Percentiles rank a stretch among this genome's conserved stretches.
Evolutionary conservation across 2,888 invertebrate genomes (phyloP).

Genomic region (Erpobdella octoculata): DNA sequence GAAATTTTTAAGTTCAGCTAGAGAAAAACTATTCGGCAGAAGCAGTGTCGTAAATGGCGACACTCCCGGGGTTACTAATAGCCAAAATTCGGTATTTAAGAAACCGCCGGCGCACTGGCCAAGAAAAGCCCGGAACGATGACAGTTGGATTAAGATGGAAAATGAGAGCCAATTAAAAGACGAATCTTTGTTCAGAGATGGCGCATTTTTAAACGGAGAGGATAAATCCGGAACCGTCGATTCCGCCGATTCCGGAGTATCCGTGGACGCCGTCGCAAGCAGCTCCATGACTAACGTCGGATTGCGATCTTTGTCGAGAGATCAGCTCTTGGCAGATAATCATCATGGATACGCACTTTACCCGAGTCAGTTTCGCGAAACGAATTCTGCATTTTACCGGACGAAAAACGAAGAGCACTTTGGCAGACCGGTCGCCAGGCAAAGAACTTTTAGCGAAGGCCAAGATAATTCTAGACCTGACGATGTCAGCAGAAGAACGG

Average conservation of each 20-base stretch:
- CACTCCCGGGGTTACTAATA: too few species aligned
- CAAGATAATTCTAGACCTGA: background rate
- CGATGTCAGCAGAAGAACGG: background rate
- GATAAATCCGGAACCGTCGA: background rate
- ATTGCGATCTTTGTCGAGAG: background rate
- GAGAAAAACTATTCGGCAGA: background rate
- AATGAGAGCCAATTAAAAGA: background rate
- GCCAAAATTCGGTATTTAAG: too few species aligned
- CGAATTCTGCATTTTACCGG: too few species aligned
- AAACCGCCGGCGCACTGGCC: too few species aligned
- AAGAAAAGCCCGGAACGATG: too few species aligned
- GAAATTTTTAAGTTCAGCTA: background rate
- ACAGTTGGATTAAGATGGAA: background rate
- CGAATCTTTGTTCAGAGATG: background rate
- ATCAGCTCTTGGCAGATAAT: background rate
- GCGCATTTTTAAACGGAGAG: background rate
- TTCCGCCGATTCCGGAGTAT: conserved; percentile 1
- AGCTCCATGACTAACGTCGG: too few species aligned
- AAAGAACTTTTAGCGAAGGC: conserved; percentile 12
- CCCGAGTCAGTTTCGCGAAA: background rate
- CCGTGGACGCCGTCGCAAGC: background rate
- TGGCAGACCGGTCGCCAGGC: background rate
- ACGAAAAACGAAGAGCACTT: background rate
- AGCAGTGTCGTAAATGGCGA: too few species aligned
- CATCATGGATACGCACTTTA: conserved; percentile 3